Conservation (phyloP, 2,888 invertebrate species). For the Loripinus fragilis region DNA sequence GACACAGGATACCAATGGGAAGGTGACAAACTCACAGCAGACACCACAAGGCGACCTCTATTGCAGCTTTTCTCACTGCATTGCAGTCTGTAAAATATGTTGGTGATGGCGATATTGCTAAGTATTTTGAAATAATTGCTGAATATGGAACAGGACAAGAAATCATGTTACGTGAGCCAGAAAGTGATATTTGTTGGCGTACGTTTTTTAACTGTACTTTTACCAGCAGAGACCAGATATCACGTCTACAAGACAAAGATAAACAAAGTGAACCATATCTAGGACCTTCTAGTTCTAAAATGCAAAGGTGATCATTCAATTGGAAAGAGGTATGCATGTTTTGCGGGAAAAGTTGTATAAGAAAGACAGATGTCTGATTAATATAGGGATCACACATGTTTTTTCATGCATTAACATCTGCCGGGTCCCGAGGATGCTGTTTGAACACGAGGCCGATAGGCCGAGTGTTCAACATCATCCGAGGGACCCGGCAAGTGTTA, state of each 20-base stretch:
- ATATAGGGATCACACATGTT: no score
- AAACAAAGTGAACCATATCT: background rate
- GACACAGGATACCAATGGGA: no score
- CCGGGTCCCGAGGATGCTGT: no score
- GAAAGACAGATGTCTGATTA: conserved; percentile 14
- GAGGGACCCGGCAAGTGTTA: no score
- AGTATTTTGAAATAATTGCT: conserved; percentile 3
- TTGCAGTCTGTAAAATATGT: background rate
- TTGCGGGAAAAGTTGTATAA: conserved; percentile 18
- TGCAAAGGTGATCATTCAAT: background rate
- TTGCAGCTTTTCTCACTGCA: background rate
- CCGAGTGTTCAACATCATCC: no score
- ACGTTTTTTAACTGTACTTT: background rate
- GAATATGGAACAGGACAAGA: background rate
- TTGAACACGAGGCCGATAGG: no score
- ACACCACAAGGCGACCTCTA: background rate
- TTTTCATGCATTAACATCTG: no score
- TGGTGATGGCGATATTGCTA: background rate
- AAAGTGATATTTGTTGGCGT: conserved; percentile 1
- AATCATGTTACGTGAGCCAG: background rate
- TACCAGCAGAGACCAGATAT: conserved; percentile 10
- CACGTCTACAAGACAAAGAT: background rate
- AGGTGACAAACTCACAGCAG: no score
- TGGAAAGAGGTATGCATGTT: conserved; percentile 16
- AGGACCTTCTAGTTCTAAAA: conserved; percentile 7